phyloP scores from a whole-genome alignment of 1,140 invertebrate genomes.

The Zophobas atratus region DNA sequence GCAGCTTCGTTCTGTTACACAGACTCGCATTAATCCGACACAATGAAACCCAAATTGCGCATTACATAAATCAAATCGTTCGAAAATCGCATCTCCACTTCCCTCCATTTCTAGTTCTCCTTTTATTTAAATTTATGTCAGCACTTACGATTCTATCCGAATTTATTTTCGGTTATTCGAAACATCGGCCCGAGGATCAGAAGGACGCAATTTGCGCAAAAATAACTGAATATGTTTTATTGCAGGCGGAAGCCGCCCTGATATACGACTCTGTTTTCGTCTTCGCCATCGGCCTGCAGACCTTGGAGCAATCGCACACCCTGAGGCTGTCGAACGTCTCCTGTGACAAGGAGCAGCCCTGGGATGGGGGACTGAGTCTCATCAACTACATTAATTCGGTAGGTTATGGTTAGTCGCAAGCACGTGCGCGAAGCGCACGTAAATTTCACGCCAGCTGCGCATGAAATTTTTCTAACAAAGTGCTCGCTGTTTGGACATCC shows the following conservation, averaged over 20 bases:
- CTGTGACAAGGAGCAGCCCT: constrained; percentile 81
- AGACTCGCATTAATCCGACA: too few relatives aligned
- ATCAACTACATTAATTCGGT: constrained; percentile 87
- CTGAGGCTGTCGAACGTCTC: constrained; percentile 79
- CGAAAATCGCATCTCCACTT: not conserved
- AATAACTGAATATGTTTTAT: constrained; percentile 51
- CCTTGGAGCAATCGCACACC: constrained; percentile 77
- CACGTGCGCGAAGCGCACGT: too few relatives aligned
- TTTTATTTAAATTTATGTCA: constrained; percentile 30
- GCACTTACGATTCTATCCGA: constrained; percentile 16
- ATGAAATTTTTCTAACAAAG: constrained; percentile 12
- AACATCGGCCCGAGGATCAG: constrained; percentile 2
- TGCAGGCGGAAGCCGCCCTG: constrained; percentile 83
- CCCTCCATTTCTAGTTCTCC: constrained; percentile 13
- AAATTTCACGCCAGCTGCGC: not conserved
- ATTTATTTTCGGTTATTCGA: constrained; percentile 12
- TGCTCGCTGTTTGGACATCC: constrained; percentile 17
- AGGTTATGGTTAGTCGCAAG: constrained; percentile 62
- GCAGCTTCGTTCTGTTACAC: too few relatives aligned
- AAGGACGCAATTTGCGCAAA: constrained; percentile 35
- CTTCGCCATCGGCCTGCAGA: constrained; percentile 80
- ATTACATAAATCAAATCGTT: too few relatives aligned
- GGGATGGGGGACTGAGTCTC: constrained; percentile 84
- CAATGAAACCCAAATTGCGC: too few relatives aligned
- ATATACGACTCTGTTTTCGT: constrained; percentile 86